These are phyloP conservation scores for Eospalax fontanierii DNA, from an alignment of 2,797 vertebrate genomes.

Conservation along the genomic window DNA sequence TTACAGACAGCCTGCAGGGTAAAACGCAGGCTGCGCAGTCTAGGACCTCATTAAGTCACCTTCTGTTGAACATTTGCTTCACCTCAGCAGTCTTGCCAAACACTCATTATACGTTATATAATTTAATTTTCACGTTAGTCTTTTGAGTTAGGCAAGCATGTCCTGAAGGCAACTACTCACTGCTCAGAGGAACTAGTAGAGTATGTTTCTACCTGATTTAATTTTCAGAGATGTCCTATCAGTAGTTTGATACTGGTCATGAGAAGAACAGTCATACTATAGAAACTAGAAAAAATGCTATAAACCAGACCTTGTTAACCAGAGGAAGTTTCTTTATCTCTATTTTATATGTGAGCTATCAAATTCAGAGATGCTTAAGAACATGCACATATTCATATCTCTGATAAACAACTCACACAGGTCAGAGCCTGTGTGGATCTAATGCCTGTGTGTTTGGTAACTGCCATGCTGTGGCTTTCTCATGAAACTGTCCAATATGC, in stretches of 20 bases:
- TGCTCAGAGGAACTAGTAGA: background rate
- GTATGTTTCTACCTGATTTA: background rate
- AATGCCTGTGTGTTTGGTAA: background rate
- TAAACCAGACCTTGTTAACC: background rate
- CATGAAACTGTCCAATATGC: background rate
- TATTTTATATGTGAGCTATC: background rate
- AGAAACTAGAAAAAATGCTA: background rate
- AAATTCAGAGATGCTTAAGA: conserved; percentile 8
- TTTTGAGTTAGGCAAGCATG: background rate
- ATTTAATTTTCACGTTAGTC: background rate
- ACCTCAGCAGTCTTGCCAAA: background rate
- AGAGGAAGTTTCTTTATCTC: background rate
- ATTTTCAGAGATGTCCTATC: background rate
- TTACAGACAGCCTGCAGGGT: background rate
- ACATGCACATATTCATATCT: background rate
- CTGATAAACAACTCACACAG: conserved; percentile 39
- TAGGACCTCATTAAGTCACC: background rate
- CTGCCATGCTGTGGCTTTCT: background rate
- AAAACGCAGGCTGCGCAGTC: no score
- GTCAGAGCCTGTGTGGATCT: background rate
- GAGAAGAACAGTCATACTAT: background rate
- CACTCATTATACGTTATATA: background rate
- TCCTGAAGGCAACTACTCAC: background rate
- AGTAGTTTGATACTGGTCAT: background rate
- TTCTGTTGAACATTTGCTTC: background rate